Conservation (phyloP, 2,797 vertebrate genomes). For the Falco naumanni region DNA sequence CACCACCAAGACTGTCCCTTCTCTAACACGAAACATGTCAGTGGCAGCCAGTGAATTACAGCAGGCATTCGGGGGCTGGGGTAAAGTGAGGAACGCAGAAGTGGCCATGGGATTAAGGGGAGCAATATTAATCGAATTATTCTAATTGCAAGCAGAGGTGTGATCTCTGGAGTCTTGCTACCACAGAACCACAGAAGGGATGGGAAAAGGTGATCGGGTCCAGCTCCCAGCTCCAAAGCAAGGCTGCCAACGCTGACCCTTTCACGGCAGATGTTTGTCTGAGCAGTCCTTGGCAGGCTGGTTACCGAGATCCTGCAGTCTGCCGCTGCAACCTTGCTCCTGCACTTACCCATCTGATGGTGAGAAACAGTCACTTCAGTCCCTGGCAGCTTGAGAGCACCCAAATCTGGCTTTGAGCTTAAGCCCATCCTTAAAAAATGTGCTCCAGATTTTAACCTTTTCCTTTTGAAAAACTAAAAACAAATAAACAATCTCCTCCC, state of each 20-base stretch:
- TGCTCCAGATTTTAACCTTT: neutral
- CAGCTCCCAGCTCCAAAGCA: neutral
- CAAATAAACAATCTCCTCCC: neutral
- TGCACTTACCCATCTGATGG: neutral
- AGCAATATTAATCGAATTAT: neutral
- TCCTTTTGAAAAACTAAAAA: neutral
- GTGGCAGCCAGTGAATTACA: neutral
- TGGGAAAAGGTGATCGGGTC: neutral
- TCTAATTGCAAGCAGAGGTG: neutral
- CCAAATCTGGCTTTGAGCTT: neutral
- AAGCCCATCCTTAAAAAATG: neutral
- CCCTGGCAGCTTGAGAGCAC: neutral
- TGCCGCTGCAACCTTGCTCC: neutral
- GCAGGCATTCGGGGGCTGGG: neutral
- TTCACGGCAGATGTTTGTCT: neutral
- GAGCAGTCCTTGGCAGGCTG: neutral
- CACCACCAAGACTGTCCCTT: neutral
- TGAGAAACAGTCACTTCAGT: neutral
- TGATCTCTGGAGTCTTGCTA: neutral
- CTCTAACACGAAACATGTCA: neutral
- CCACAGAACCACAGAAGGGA: neutral
- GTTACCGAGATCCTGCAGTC: accelerated
- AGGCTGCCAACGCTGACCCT: neutral
- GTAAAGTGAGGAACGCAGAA: neutral
- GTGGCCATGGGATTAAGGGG: neutral